Percentiles rank a stretch among this genome's conserved stretches.
Conservation (phyloP, 1,140 invertebrate species). For the Drosophila tristis region DNA sequence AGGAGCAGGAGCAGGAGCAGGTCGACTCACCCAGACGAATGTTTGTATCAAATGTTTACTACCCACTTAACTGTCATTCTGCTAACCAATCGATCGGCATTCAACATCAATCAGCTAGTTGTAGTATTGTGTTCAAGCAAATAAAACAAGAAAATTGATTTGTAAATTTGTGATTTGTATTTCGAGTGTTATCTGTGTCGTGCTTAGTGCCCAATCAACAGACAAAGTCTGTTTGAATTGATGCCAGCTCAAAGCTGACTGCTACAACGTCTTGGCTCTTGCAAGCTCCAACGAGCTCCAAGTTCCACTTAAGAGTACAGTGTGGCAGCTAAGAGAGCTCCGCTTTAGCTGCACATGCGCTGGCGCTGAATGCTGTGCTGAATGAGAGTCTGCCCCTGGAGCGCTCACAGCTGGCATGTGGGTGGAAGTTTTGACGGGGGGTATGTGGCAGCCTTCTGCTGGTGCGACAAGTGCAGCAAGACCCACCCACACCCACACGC, state of each 20-base stretch:
- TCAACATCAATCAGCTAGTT: slow-evolving; percentile 69
- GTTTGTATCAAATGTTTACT: slow-evolving; percentile 81
- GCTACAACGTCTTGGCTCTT: not conserved
- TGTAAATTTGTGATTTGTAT: slow-evolving; percentile 16
- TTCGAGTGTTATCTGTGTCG: too few species aligned
- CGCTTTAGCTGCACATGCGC: slow-evolving; percentile 6
- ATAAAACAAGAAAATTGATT: slow-evolving; percentile 73
- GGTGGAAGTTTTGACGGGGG: slow-evolving; percentile 9
- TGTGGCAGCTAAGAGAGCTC: not conserved
- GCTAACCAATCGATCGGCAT: slow-evolving; percentile 48
- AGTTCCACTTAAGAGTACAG: not conserved
- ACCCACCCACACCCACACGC: slow-evolving; percentile 14
- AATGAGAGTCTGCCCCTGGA: slow-evolving; percentile 11
- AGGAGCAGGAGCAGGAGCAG: slow-evolving; percentile 24
- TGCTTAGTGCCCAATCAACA: too few species aligned
- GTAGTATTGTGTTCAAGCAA: slow-evolving; percentile 67
- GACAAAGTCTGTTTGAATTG: slow-evolving; percentile 26
- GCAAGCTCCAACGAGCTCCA: not conserved
- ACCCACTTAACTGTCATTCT: slow-evolving; percentile 40
- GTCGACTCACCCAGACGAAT: slow-evolving; percentile 56
- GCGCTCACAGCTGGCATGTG: slow-evolving; percentile 11
- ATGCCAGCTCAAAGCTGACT: not conserved
- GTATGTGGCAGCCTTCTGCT: slow-evolving; percentile 21
- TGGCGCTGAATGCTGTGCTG: not conserved
- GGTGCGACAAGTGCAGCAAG: slow-evolving; percentile 50